Conservation (phyloP, 1,140 invertebrate genomes). For the Berghia stephanieae region DNA sequence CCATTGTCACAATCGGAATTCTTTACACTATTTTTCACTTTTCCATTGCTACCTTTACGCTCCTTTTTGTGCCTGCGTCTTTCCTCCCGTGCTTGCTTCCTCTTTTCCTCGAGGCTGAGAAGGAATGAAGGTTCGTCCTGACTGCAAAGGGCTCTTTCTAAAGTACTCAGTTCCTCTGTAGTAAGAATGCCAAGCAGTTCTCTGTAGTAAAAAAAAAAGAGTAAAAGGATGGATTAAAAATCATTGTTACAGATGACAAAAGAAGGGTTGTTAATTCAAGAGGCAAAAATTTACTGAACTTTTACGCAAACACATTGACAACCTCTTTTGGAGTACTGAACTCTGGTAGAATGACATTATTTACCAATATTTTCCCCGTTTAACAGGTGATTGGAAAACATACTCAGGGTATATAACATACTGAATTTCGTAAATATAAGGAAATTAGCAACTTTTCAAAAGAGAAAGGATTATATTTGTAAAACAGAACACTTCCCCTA, state of each 20-base stretch:
- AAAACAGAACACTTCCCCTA: too few relatives aligned
- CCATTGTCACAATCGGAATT: conserved; percentile 20
- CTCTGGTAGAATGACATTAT: too few relatives aligned
- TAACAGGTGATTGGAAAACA: too few relatives aligned
- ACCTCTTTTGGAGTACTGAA: too few relatives aligned
- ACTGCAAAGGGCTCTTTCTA: conserved; percentile 90
- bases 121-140: conserved; percentile 77
- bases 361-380: too few relatives aligned
- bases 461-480: too few relatives aligned
- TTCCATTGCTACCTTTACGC: background rate
- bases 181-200: conserved; percentile 90
- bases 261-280: too few relatives aligned
- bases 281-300: too few relatives aligned
- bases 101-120: conserved; percentile 40
- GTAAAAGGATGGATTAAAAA: conserved; percentile 10
- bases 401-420: too few relatives aligned
- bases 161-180: conserved; percentile 80
- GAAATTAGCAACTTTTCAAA: too few relatives aligned
- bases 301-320: too few relatives aligned
- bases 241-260: background rate
- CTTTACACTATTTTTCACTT: background rate
- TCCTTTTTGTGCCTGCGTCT: conserved; percentile 9
- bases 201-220: conserved; percentile 61
- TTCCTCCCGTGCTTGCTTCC: conserved; percentile 12
- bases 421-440: too few relatives aligned